Percentiles rank a stretch among this genome's conserved stretches.
Conservation (phyloP, 2,113 vertebrate species). For the Grammomys surdaster region DNA sequence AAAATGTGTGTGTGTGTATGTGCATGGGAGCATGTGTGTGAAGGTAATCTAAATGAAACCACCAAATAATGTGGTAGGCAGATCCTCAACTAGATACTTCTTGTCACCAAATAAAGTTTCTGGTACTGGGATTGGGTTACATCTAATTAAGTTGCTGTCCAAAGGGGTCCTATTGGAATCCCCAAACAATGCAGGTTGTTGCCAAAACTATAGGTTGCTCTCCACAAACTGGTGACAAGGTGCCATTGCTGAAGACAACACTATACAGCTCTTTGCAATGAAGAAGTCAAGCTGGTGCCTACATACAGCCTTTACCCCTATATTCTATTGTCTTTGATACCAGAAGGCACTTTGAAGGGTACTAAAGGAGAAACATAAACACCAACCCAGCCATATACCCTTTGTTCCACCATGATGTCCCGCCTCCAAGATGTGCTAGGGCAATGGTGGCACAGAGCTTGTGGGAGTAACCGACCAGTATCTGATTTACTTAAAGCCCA, state of each 20-base stretch:
- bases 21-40: background rate
- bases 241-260: no score
- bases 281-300: background rate
- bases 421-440: background rate
- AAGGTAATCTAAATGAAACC: background rate
- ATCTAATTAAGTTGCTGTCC: background rate
- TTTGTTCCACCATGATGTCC: background rate
- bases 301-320: background rate
- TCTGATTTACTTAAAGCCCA: background rate
- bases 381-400: background rate
- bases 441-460: background rate
- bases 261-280: background rate
- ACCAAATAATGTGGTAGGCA: background rate
- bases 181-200: background rate
- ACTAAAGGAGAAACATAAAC: background rate
- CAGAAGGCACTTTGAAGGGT: no score
- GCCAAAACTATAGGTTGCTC: background rate
- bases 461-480: background rate
- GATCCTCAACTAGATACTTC: background rate
- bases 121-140: background rate
- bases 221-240: background rate
- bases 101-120: background rate
- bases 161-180: background rate
- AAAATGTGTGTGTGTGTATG: background rate
- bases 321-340: background rate